Conservation (phyloP, 2,888 invertebrate species). For the Melolontha melolontha region DNA sequence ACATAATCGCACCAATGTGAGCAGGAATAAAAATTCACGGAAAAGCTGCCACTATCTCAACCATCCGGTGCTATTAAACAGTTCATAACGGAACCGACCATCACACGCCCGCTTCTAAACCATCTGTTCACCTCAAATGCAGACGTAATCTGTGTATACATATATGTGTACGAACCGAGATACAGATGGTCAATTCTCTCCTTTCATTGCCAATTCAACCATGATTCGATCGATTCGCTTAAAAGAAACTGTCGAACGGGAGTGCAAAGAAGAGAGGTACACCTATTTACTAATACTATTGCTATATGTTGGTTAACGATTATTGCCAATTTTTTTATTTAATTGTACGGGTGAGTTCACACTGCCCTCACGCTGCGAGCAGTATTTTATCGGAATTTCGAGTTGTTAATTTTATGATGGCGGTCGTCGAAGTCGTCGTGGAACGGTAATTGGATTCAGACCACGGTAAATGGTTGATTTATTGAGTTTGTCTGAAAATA, state of each 20-base stretch:
- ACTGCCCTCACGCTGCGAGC: slow-evolving; percentile 11
- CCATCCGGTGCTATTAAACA: slow-evolving; percentile 27
- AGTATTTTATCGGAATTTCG: slow-evolving; percentile 22
- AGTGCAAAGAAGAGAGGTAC: not conserved
- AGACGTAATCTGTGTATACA: slow-evolving; percentile 3
- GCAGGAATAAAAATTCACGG: slow-evolving; percentile 22
- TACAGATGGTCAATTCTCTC: not conserved
- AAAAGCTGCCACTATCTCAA: slow-evolving; percentile 16
- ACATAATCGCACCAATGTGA: slow-evolving; percentile 22
- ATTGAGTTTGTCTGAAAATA: slow-evolving; percentile 15
- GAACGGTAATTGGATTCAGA: slow-evolving; percentile 24
- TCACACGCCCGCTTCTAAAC: slow-evolving; percentile 17
- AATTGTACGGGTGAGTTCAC: slow-evolving; percentile 21
- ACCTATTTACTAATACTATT: not conserved
- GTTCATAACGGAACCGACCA: slow-evolving; percentile 36
- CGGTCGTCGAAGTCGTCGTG: not conserved
- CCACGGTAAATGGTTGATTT: slow-evolving; percentile 11
- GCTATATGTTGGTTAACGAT: slow-evolving; percentile 10
- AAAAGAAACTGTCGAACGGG: not conserved
- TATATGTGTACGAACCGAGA: too few species aligned
- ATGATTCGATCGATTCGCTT: too few species aligned
- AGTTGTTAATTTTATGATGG: slow-evolving; percentile 14
- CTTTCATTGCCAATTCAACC: too few species aligned
- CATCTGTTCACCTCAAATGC: slow-evolving; percentile 30
- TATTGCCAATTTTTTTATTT: slow-evolving; percentile 6